Evolutionary conservation across 2,797 vertebrate genomes (phyloP).

Genomic region (Notolabrus celidotus): DNA sequence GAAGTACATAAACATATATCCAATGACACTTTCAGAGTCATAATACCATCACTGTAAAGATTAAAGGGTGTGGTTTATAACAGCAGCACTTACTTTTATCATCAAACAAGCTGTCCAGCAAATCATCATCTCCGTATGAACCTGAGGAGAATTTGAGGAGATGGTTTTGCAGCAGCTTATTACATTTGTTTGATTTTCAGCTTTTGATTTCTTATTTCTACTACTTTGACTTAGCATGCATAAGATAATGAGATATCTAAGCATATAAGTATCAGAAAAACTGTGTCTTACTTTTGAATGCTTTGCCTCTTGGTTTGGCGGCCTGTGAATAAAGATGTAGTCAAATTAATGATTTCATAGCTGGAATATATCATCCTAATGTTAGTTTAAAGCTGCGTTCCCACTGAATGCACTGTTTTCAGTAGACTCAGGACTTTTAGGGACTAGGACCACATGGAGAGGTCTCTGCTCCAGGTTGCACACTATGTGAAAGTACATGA

Average conservation of each 20-base stretch:
- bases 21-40: background rate
- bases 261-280: no score
- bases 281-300: slow-evolving; percentile 85
- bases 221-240: background rate
- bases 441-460: no score
- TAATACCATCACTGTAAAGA: background rate
- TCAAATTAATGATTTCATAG: background rate
- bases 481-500: no score
- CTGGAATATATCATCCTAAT: slow-evolving; percentile 1
- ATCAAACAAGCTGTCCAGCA: slow-evolving; percentile 85
- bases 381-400: no score
- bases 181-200: background rate
- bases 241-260: no score
- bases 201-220: background rate
- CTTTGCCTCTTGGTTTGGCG: slow-evolving; percentile 77
- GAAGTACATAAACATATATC: background rate
- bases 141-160: slow-evolving; percentile 38
- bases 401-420: no score
- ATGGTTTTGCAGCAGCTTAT: background rate
- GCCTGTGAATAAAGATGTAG: slow-evolving; percentile 75
- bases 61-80: background rate
- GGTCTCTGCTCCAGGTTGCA: no score
- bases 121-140: slow-evolving; percentile 68
- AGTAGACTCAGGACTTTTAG: no score
- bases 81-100: slow-evolving; percentile 71